These are phyloP conservation scores for Reinhardtius hippoglossoides DNA, from an alignment of 2,113 vertebrate species.

Conservation along the genomic window DNA sequence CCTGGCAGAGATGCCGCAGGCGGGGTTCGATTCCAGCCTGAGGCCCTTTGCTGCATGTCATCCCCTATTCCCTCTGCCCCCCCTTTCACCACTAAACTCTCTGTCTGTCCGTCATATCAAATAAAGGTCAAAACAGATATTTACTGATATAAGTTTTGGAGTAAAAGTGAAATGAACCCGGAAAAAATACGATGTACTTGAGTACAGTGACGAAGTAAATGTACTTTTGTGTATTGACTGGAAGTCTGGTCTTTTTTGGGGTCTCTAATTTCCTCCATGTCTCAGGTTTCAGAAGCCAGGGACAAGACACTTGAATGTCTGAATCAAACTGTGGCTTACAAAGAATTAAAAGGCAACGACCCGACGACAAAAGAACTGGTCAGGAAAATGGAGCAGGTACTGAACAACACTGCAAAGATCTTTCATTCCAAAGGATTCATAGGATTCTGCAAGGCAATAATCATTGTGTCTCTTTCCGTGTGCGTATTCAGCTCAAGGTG, in stretches of 20 bases:
- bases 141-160: too few relatives aligned
- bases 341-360: slow-evolving; percentile 85
- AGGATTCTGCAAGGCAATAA: not conserved
- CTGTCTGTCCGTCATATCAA: too few relatives aligned
- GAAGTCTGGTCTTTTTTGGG: not conserved
- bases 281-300: slow-evolving; percentile 88
- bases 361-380: slow-evolving; percentile 83
- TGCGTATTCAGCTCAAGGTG: slow-evolving; percentile 84
- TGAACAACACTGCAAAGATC: not conserved
- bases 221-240: too few relatives aligned
- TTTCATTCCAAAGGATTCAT: not conserved
- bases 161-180: too few relatives aligned
- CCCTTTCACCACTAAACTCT: too few relatives aligned
- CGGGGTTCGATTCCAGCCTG: too few relatives aligned
- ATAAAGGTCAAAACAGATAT: too few relatives aligned
- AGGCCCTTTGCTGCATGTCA: too few relatives aligned
- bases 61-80: too few relatives aligned
- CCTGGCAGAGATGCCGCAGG: too few relatives aligned
- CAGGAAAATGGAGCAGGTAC: slow-evolving; percentile 88
- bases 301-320: slow-evolving; percentile 81
- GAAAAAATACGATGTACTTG: too few relatives aligned
- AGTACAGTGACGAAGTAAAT: not conserved
- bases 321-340: slow-evolving; percentile 67
- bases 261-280: slow-evolving; percentile 4
- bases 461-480: not conserved